Evolutionary conservation across 2,113 vertebrate species (phyloP), one percentile per base, ranked within the genome.

Genomic region (Mirza zaza): DNA sequence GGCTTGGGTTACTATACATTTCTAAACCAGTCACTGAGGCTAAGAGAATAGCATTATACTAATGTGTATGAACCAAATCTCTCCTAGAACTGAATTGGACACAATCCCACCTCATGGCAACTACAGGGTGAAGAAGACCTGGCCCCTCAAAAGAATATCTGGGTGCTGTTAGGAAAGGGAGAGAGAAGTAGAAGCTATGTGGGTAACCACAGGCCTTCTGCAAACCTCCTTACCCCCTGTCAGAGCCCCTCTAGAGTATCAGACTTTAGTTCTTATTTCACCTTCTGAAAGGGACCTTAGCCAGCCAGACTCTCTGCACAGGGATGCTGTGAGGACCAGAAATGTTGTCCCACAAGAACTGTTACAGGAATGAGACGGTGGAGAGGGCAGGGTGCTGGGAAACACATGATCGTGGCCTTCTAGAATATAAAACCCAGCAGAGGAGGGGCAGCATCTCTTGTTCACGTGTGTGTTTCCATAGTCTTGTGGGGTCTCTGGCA

Each of bases 161-260:
- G 18, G 42, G 20, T 67, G 15, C 18, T 87, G 2, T 50, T 52
- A 70, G 65, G 59, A 59, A 9, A 15, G 11, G n/a, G 36, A 52
- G n/a, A 55, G 48, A 88, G 32, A 32, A 29, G 42, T 83, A 12
- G 75, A 29, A 4, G 8, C 25, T 59, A 32, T 29, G 14, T 79
- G 70, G 21, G 8, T 17, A 36, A 21, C 77, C 2, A 6, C 0
- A 8, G 52, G 52, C 29, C 6, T 57, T 55, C 25, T 77, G 11
- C 1, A 45, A 13, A 25, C 15, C 42, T 17, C 10, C 3, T 39
- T 27, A 3, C 7, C 3, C 32, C 29, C 2, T 15, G 3, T n/a
- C 25, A 42, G 65, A 32, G 18, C 36, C 25, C 6, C 29, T 29
- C 14, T 23, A 23, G 42, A 25, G n/a, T 25, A 42, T 14, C 8